Percentiles rank a stretch among this genome's conserved stretches.
Conservation (phyloP, 2,888 invertebrate species). For the Meandrusa payeni region DNA sequence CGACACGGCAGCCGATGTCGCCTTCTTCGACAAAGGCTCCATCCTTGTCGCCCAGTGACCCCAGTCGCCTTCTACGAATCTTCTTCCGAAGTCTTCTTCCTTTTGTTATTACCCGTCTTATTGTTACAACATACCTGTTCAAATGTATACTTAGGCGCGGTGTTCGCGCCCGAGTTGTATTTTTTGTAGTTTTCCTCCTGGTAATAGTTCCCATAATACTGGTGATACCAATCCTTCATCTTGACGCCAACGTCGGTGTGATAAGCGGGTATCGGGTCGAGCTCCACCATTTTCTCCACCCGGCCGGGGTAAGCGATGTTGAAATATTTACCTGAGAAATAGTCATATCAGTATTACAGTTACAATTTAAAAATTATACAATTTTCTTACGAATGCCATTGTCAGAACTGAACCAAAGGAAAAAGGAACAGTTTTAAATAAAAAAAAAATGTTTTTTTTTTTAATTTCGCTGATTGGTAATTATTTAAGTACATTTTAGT, state of each 20-base stretch:
- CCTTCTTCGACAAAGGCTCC: no score
- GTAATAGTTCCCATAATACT: slow-evolving; percentile 51
- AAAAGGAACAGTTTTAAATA: no score
- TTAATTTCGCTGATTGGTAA: no score
- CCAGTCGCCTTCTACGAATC: no score
- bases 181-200: slow-evolving; percentile 45
- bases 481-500: no score
- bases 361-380: no score
- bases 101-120: not conserved
- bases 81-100: not conserved
- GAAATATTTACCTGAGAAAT: slow-evolving; percentile 53
- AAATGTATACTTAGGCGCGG: slow-evolving; percentile 54
- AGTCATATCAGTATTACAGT: no score
- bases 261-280: slow-evolving; percentile 56
- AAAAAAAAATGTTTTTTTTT: no score
- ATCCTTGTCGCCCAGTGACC: no score
- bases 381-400: no score
- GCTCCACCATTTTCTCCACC: slow-evolving; percentile 64
- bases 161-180: slow-evolving; percentile 39
- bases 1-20: no score
- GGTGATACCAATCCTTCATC: slow-evolving; percentile 53
- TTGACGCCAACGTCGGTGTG: slow-evolving; percentile 35
- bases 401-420: no score
- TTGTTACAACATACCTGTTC: slow-evolving; percentile 50
- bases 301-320: slow-evolving; percentile 73